A percentile compares a stretch with the other conserved stretches of the same genome.
Conservation (phyloP, 1,140 invertebrate genomes). For the Drosophila grimshawi region DNA sequence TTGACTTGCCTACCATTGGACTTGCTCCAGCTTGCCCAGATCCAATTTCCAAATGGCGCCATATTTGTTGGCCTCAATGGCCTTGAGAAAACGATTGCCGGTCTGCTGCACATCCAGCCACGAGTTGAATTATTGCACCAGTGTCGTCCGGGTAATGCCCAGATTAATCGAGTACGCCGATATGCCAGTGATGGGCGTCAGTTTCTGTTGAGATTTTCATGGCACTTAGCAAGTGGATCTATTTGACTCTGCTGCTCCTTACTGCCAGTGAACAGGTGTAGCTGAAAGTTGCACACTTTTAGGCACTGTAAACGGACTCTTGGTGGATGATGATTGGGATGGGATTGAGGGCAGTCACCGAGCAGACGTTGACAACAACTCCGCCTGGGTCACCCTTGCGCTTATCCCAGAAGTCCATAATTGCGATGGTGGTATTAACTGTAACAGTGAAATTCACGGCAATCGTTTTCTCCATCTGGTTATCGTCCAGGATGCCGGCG, state of each 20-base stretch:
- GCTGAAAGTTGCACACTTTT: constrained; percentile 85
- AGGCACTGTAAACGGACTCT: constrained; percentile 84
- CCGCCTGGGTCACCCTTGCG: constrained; percentile 87
- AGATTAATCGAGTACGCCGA: constrained; percentile 72
- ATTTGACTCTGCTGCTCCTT: constrained; percentile 16
- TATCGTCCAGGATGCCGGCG: constrained; percentile 76
- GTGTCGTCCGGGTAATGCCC: constrained; percentile 63
- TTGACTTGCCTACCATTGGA: too few species aligned
- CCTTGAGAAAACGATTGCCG: too few species aligned
- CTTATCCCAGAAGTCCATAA: constrained; percentile 85
- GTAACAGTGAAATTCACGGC: constrained; percentile 77
- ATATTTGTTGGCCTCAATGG: too few species aligned
- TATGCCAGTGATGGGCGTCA: constrained; percentile 62
- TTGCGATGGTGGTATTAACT: constrained; percentile 75
- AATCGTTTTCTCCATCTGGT: constrained; percentile 74
- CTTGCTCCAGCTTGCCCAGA: too few species aligned
- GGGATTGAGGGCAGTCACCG: constrained; percentile 86
- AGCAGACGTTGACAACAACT: constrained; percentile 88
- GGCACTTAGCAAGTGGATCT: too few species aligned
- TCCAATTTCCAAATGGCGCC: too few species aligned
- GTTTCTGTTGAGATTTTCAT: too few species aligned
- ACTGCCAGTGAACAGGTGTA: constrained; percentile 84
- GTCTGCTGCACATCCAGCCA: too few species aligned
- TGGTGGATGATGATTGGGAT: too few species aligned
- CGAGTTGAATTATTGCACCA: constrained; percentile 75